Evolutionary conservation across 2,113 vertebrate species (phyloP).

Genomic region (Tragelaphus scriptus): DNA sequence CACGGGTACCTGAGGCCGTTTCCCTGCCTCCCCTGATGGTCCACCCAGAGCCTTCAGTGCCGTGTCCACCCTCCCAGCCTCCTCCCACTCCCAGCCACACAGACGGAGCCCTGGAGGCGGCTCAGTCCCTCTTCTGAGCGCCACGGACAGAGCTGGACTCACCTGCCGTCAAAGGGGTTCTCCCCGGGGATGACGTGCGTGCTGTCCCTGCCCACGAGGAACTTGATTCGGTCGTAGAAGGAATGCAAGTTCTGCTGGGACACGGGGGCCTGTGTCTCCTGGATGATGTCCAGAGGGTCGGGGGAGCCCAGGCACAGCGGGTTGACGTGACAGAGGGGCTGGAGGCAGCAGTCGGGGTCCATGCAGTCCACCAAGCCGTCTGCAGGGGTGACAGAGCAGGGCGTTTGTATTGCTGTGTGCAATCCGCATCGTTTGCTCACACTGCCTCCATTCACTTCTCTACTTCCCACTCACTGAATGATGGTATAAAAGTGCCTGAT

Average conservation of each 20-base stretch:
- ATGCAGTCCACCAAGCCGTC: constrained; percentile 97
- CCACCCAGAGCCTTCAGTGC: neutral
- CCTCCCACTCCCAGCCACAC: neutral
- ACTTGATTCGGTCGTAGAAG: constrained; percentile 94
- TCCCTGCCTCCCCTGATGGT: neutral
- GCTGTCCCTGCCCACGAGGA: constrained; percentile 95
- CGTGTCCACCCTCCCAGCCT: neutral
- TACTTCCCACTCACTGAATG: neutral
- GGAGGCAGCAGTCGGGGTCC: constrained; percentile 99
- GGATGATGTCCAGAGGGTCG: constrained; percentile 95
- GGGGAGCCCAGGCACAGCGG: constrained; percentile 93
- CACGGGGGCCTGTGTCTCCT: constrained; percentile 89
- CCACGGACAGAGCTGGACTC: constrained; percentile 69
- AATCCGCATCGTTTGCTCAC: neutral
- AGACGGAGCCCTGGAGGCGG: neutral
- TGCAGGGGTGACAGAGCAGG: constrained; percentile 72
- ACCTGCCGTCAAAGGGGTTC: constrained; percentile 95
- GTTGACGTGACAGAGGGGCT: constrained; percentile 90
- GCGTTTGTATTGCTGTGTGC: neutral
- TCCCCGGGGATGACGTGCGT: constrained; percentile 91
- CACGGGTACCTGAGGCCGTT: neutral
- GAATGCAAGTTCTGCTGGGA: constrained; percentile 88
- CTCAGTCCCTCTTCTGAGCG: neutral
- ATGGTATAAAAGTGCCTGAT: neutral
- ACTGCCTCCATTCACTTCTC: neutral